Evolutionary conservation across 2,888 invertebrate species (phyloP).

Genomic region (Microctonus hyperodae): DNA sequence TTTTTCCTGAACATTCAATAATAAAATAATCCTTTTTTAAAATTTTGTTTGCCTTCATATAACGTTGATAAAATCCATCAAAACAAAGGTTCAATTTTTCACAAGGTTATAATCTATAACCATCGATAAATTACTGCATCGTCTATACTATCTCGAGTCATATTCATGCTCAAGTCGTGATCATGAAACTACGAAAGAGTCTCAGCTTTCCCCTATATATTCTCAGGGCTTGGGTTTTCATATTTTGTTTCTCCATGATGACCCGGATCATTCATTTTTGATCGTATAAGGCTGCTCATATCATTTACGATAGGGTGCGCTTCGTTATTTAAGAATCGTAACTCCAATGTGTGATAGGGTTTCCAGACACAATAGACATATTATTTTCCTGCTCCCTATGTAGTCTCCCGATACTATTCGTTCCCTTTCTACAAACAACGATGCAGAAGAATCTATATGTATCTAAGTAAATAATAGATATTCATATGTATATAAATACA

Average conservation of each 20-base stretch:
- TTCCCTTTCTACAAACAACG: background rate
- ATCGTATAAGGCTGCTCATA: slow-evolving; percentile 59
- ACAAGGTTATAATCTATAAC: too few relatives aligned
- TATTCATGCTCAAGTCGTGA: background rate
- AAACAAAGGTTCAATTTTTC: too few relatives aligned
- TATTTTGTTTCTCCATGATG: slow-evolving; percentile 4
- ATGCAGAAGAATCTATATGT: background rate
- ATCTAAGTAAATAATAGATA: background rate
- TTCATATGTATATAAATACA: background rate
- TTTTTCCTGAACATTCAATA: too few relatives aligned
- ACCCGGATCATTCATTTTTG: slow-evolving; percentile 1
- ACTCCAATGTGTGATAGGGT: slow-evolving; percentile 56
- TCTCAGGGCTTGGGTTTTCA: background rate
- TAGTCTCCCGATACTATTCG: slow-evolving; percentile 7
- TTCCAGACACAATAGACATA: slow-evolving; percentile 47
- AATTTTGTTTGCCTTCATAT: too few relatives aligned
- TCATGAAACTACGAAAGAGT: background rate
- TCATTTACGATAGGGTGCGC: slow-evolving; percentile 48
- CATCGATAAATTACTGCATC: too few relatives aligned
- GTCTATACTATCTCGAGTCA: background rate
- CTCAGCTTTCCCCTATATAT: slow-evolving; percentile 1
- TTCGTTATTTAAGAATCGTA: slow-evolving; percentile 60
- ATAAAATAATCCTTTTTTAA: too few relatives aligned
- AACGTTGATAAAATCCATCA: too few relatives aligned
- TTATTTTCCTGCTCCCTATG: slow-evolving; percentile 35